Conservation (phyloP, 2,113 vertebrate species). For the Romanogobio albipinnatus region DNA sequence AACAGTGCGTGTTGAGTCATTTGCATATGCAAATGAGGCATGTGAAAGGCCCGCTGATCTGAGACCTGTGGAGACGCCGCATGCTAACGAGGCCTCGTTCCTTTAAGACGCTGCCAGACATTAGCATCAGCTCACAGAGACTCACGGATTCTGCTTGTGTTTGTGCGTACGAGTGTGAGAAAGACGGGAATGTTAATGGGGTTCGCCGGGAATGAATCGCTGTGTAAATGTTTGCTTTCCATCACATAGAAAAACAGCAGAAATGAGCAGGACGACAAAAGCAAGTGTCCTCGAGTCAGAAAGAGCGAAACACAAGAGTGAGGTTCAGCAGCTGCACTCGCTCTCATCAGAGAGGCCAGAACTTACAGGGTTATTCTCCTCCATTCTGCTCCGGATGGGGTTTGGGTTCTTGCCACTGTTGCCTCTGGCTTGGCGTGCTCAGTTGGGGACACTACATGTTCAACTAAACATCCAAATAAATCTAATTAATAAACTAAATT, state of each 20-base stretch:
- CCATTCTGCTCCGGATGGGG: too few relatives aligned
- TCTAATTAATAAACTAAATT: too few relatives aligned
- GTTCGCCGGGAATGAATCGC: neutral
- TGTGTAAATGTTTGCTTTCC: slow-evolving; percentile 24
- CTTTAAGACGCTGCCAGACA: neutral
- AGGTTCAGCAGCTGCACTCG: slow-evolving; percentile 22
- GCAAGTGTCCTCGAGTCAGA: neutral
- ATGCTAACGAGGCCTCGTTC: slow-evolving; percentile 30
- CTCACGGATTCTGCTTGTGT: neutral
- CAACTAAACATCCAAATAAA: too few relatives aligned
- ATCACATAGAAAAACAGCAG: slow-evolving; percentile 38
- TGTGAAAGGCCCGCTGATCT: slow-evolving; percentile 56
- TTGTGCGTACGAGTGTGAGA: neutral
- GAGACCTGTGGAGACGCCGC: neutral
- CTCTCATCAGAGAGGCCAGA: neutral
- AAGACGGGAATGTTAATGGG: slow-evolving; percentile 61
- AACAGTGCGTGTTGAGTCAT: slow-evolving; percentile 50
- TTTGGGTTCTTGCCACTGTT: too few relatives aligned
- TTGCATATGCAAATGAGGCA: slow-evolving; percentile 69
- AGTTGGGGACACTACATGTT: too few relatives aligned
- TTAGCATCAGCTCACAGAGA: too few relatives aligned
- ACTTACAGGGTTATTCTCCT: too few relatives aligned
- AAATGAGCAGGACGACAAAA: neutral
- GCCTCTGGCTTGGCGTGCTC: too few relatives aligned
- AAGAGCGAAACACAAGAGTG: slow-evolving; percentile 49